Base-by-base conservation (phyloP, 2,797 vertebrate genomes). In the Poecile montanus region DNA sequence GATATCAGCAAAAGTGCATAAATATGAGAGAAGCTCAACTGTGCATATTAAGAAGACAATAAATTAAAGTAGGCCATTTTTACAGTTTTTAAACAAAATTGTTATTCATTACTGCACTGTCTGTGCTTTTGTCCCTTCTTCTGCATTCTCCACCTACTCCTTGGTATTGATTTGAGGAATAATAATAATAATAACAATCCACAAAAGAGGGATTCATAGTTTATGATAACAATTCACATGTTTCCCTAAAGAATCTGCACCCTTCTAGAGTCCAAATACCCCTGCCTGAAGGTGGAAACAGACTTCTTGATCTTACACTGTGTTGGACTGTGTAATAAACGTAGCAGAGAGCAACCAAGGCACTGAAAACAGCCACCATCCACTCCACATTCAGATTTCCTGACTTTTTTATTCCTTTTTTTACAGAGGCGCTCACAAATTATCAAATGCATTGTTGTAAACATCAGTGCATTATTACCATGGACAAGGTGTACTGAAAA, bases 391-490 rank as follows among this genome's bases (percentile, higher is more conserved):
- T 62, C 56, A 65, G 36, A 38, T 84, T 83, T 81, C 15, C 30
- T 48, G 48, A 15, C 19, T 36, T 51, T 70, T 61, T 79, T 23
- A 22, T 30, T 85, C 29, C 5, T 50, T 81, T 74, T 85, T 83
- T 79, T 89, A 88, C 38, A 1, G 1, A 38, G 56, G n/a, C 17
- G 30, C 36, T 85, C 30, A 58, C 78, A 92, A 94, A 87, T 94
- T 96, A 85, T 90, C 58, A 87, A 75, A 38, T n/a, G 42, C 54
- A 65, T 78, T 90, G 63, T 87, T 88, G 70, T 90, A 74, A 89
- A 76, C 89, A 81, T 58, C 68, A 56, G 58, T 2, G 1, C 81
- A 47, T 90, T 85, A 93, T 85, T 82, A 36, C 48, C 0, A 0
- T 57, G 72, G 73, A 68, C 40, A 89, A 61, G 51, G 63, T 87